These are phyloP conservation scores for Dasysyrphus tricinctus DNA, from an alignment of 2,888 invertebrate species.

Conservation along the genomic window DNA sequence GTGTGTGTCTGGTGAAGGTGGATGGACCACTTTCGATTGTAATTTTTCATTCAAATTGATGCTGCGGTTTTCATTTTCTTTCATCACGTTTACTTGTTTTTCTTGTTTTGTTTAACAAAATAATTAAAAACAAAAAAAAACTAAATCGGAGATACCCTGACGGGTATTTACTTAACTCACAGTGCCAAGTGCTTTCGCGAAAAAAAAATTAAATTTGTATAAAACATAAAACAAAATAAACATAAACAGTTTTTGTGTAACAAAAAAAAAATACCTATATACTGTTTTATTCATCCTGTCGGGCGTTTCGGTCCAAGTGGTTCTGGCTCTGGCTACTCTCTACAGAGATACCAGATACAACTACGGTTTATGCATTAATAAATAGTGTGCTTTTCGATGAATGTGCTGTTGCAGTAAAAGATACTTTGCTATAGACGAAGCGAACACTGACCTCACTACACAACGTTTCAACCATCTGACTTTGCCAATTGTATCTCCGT, in stretches of 20 bases:
- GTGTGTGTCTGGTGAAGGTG: conserved; percentile 57
- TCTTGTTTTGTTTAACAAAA: conserved; percentile 57
- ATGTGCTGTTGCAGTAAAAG: conserved; percentile 18
- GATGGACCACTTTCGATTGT: conserved; percentile 75
- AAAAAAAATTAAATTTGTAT: conserved; percentile 39
- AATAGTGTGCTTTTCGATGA: conserved; percentile 16
- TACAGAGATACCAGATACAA: conserved; percentile 19
- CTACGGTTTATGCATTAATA: conserved; percentile 45
- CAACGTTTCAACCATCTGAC: conserved; percentile 30
- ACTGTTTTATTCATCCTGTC: conserved; percentile 30
- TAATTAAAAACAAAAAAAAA: conserved; percentile 20
- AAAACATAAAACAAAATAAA: conserved; percentile 30
- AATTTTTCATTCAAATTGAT: conserved; percentile 60
- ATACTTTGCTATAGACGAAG: conserved; percentile 37
- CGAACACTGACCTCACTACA: conserved; percentile 67
- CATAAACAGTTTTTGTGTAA: conserved; percentile 34
- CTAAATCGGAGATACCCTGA: neutral
- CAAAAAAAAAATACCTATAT: neutral
- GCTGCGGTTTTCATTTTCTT: conserved; percentile 50
- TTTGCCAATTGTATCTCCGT: conserved; percentile 65
- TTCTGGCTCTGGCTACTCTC: conserved; percentile 5
- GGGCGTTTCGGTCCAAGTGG: conserved; percentile 68
- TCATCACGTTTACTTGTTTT: conserved; percentile 57
- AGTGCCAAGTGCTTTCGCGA: conserved; percentile 53
- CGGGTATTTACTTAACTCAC: neutral